Evolutionary conservation across 2,797 vertebrate species (phyloP).

Genomic region (Nannoperca obscura): DNA sequence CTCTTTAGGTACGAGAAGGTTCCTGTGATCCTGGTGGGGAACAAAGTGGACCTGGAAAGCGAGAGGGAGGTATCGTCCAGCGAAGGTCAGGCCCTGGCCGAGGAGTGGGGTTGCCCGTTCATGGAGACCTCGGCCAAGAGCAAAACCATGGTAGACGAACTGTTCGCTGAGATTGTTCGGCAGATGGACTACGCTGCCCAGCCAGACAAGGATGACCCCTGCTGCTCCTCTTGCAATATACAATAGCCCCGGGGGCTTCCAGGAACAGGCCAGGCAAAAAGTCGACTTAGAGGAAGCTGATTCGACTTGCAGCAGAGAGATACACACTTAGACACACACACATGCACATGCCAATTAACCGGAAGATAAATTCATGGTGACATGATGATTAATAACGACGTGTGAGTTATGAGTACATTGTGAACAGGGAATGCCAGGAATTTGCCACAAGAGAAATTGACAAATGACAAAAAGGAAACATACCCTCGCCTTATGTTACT

Average conservation of each 20-base stretch:
- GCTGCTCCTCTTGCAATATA: constrained; percentile 99
- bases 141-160: constrained; percentile 99
- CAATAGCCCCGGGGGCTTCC: constrained; percentile 88
- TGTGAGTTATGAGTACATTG: constrained; percentile 67
- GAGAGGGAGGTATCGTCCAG: constrained; percentile 95
- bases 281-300: constrained; percentile 59
- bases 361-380: constrained; percentile 62
- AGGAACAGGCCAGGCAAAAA: constrained; percentile 50
- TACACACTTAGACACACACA: constrained; percentile 60
- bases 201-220: constrained; percentile 98
- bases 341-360: constrained; percentile 66
- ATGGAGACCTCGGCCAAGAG: constrained; percentile 99
- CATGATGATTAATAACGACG: constrained; percentile 64
- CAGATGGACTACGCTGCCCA: constrained; percentile 99
- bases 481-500: constrained; percentile 82
- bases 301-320: constrained; percentile 51
- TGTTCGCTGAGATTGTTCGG: constrained; percentile 98
- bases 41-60: constrained; percentile 99
- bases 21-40: constrained; percentile 98
- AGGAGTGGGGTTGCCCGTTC: constrained; percentile 99
- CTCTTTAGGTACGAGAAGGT: constrained; percentile 96
- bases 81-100: constrained; percentile 95
- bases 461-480: constrained; percentile 69
- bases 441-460: constrained; percentile 78
- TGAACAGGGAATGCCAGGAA: constrained; percentile 69